These are phyloP conservation scores for Onchidella celtica DNA, from an alignment of 2,888 invertebrate species.

Conservation along the genomic window DNA sequence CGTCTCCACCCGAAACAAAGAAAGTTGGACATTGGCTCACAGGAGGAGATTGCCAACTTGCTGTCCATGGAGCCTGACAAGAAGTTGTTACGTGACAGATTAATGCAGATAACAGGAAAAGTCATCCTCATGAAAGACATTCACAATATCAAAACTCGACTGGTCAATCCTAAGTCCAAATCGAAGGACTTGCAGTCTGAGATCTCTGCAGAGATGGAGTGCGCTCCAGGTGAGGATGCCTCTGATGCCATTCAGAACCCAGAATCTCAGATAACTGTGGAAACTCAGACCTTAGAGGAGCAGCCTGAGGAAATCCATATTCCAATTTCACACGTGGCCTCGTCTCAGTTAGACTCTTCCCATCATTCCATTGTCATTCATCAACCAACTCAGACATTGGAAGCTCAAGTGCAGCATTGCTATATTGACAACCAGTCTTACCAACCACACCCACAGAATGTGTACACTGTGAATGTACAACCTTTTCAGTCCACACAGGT, in stretches of 20 bases:
- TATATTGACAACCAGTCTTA: constrained; percentile 17
- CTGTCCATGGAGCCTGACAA: constrained; percentile 43
- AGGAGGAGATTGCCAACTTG: constrained; percentile 46
- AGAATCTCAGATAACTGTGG: constrained; percentile 5
- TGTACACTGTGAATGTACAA: constrained; percentile 17
- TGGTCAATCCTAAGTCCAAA: constrained; percentile 24
- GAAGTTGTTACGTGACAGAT: constrained; percentile 37
- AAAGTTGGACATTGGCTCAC: constrained; percentile 39
- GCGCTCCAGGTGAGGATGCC: background rate
- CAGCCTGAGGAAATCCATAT: constrained; percentile 15
- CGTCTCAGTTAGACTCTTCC: background rate
- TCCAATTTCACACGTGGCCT: constrained; percentile 13
- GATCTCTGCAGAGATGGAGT: no score
- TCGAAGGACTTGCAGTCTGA: background rate
- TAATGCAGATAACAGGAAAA: constrained; percentile 48
- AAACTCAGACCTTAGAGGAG: constrained; percentile 7
- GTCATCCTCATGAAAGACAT: constrained; percentile 51
- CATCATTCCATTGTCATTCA: constrained; percentile 7
- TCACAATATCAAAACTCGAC: constrained; percentile 49
- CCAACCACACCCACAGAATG: constrained; percentile 11
- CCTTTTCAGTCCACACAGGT: background rate
- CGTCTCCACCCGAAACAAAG: constrained; percentile 47
- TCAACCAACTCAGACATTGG: background rate
- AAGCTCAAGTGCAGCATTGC: background rate
- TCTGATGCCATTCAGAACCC: background rate